These are phyloP conservation scores for Acronicta psi DNA, from an alignment of 2,888 invertebrate genomes.

Conservation along the genomic window DNA sequence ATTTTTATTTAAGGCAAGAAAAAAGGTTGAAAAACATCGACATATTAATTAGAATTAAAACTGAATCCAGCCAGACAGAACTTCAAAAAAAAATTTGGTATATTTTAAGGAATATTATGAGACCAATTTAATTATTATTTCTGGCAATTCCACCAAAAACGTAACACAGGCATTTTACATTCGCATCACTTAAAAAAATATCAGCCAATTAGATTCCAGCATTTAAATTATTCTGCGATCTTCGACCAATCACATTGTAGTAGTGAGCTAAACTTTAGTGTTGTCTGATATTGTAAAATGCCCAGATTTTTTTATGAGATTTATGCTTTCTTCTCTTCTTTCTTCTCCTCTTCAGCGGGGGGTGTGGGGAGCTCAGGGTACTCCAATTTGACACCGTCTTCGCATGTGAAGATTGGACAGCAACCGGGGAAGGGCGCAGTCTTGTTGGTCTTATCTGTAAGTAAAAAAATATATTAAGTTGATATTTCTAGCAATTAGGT, in stretches of 20 bases:
- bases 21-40: constrained; percentile 16
- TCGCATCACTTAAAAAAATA: constrained; percentile 45
- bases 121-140: constrained; percentile 62
- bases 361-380: constrained; percentile 93
- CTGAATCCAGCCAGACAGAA: constrained; percentile 45
- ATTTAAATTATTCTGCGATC: constrained; percentile 26
- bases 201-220: constrained; percentile 37
- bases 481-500: no score
- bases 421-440: constrained; percentile 96
- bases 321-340: constrained; percentile 82
- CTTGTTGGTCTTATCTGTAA: constrained; percentile 95
- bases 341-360: constrained; percentile 76
- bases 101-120: constrained; percentile 60
- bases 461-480: constrained; percentile 19
- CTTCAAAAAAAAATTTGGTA: constrained; percentile 62
- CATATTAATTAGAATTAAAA: constrained; percentile 16
- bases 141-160: constrained; percentile 15
- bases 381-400: constrained; percentile 94
- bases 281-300: constrained; percentile 50
- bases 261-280: constrained; percentile 14
- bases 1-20: constrained; percentile 34
- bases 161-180: constrained; percentile 46
- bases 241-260: constrained; percentile 28
- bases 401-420: constrained; percentile 96
- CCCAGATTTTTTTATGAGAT: constrained; percentile 35